Evolutionary conservation across 2,797 vertebrate genomes (phyloP), one percentile per base, ranked within the genome.

Genomic region (Monodelphis domestica): DNA sequence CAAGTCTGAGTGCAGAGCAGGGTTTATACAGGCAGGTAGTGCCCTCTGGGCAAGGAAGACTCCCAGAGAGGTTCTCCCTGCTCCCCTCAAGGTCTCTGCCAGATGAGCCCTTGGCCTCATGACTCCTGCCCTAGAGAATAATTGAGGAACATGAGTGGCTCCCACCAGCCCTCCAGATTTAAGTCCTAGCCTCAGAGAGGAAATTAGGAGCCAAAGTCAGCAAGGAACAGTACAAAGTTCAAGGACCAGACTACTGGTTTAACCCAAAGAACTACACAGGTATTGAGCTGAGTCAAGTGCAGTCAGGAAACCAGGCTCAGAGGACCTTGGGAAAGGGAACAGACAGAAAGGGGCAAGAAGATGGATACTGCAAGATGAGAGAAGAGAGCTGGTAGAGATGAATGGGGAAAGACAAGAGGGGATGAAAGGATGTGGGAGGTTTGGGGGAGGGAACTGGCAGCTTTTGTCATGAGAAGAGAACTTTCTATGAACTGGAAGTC

Each of bases 191-290:
- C 38, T 10, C 70, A 50, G 70, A 84, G 70, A 26, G 10, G 7
- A 78, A 84, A 24, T 10, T 84, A 11, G 38, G 70, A 26, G 38
- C 10, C 38, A 70, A 24, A n/a, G 59, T 26, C 45, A 29, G 54
- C 28, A 30, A 4, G 4, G 17, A 88, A 24, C 56, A 7, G 9
- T 33, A 57, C 38, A 88, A 87, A 90, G 93, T 78, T 96, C 95
- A 95, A 96, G 95, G 95, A 94, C 59, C 0, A 0, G 33, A 88
- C 57, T 88, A 90, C 90, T 93, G n/a, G 50, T 94, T 92, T 93
- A 94, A 94, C 93, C 88, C 89, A 53, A 3, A 0, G 24, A 7
- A 94, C 91, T 63, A 90, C 92, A 54, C 2, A 5, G 28, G 0
- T 54, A 63, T 56, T n/a, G 52, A 21, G 17, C 89, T 0, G 12